A percentile compares a stretch with the other conserved stretches of the same genome.
Conservation (phyloP, 2,888 invertebrate genomes). For the Dichetophora obliterata region DNA sequence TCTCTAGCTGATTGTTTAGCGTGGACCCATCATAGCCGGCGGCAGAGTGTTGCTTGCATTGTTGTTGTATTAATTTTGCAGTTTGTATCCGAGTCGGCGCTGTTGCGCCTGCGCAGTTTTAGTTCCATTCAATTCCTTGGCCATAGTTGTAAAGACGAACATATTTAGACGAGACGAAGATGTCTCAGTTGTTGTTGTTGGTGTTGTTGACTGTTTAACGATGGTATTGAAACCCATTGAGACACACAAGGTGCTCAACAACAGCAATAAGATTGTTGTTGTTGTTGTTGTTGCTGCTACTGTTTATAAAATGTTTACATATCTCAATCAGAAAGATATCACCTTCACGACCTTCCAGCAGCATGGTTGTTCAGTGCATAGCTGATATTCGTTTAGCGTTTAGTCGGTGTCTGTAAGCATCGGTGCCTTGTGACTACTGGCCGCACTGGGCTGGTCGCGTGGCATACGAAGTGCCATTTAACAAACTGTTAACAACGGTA, state of each 20-base stretch:
- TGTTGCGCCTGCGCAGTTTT: background rate
- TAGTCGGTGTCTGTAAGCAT: background rate
- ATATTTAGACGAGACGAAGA: background rate
- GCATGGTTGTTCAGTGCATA: background rate
- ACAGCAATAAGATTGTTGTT: conserved; percentile 24
- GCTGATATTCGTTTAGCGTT: conserved; percentile 8
- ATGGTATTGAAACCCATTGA: conserved; percentile 14
- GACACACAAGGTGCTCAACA: background rate
- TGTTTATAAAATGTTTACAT: conserved; percentile 39
- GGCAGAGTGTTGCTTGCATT: background rate
- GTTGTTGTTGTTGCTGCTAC: conserved; percentile 32
- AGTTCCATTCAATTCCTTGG: background rate
- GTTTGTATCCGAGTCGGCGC: background rate
- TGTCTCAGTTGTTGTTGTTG: background rate
- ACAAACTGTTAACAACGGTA: conserved; percentile 57
- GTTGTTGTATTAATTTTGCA: background rate
- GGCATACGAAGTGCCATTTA: conserved; percentile 52
- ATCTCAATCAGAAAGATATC: conserved; percentile 48
- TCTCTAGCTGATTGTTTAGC: conserved; percentile 10
- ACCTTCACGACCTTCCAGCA: conserved; percentile 51
- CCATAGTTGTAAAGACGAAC: background rate
- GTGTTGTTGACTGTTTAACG: background rate
- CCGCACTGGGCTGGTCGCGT: conserved; percentile 42
- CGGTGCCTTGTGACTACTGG: background rate
- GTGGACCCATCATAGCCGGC: background rate